Percentiles rank a stretch among this genome's conserved stretches.
phyloP scores from a whole-genome alignment of 2,797 vertebrate species.

The Anguilla marmorata region DNA sequence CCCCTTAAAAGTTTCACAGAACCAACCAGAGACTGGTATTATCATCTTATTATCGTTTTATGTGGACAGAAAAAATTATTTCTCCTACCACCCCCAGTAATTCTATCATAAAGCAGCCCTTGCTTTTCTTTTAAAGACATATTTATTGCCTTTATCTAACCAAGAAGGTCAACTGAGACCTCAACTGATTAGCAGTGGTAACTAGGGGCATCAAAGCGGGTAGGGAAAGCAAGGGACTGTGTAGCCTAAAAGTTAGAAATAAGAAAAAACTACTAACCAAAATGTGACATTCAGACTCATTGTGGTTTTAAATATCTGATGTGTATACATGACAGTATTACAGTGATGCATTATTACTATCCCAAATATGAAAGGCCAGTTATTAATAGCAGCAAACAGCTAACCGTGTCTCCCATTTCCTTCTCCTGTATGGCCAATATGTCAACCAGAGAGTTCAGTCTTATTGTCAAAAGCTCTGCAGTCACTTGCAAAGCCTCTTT shows the following conservation, averaged over 20 bases:
- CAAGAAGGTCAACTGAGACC: background rate
- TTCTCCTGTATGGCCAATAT: slow-evolving; percentile 83
- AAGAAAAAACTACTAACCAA: background rate
- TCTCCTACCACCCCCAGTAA: background rate
- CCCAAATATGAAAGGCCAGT: background rate
- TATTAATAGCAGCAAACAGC: background rate
- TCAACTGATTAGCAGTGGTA: background rate
- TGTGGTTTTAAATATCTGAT: background rate
- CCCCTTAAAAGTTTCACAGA: too few species aligned
- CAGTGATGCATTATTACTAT: background rate
- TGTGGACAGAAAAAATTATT: too few species aligned
- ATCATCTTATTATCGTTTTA: too few species aligned
- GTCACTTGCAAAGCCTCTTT: slow-evolving; percentile 72
- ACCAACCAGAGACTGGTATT: too few species aligned
- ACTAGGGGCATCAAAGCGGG: background rate
- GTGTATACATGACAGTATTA: background rate
- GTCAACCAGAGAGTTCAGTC: slow-evolving; percentile 78
- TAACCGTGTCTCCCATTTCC: slow-evolving; percentile 74
- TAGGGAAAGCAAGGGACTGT: background rate
- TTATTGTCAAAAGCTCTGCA: slow-evolving; percentile 77
- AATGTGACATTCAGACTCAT: background rate
- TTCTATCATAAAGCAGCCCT: background rate
- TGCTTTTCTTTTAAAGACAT: background rate
- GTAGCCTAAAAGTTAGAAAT: background rate
- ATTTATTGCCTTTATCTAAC: background rate